Base-by-base conservation (phyloP, 2,113 vertebrate genomes). In the Typhlomys cinereus region DNA sequence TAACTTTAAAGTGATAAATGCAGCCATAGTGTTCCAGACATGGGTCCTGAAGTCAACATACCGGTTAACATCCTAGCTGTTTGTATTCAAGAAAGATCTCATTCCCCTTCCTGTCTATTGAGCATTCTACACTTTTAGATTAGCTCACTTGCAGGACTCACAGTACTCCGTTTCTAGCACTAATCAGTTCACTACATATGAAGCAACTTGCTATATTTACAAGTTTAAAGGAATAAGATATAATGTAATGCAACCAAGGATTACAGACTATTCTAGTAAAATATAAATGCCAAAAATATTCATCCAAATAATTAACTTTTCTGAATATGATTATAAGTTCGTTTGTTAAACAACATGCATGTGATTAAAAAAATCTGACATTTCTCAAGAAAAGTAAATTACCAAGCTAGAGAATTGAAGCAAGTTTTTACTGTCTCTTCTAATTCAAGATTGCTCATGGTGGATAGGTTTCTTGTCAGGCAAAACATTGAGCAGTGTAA, bases 41-140 rank as follows among this genome's bases (percentile, higher is more conserved):
- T 73, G 44, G 39, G 20, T 10, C 70, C 25, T 81, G 10, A 34
- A 48, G 29, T 4, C 29, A 48, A 29, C 66, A 75, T 57, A 89
- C 13, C 34, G 17, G 4, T 92, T 39, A 21, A 70, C 2, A 74
- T 92, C 48, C 7, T 59, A 64, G 0, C 41, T 64, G 5, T 52
- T 9, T 66, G 50, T 91, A 7, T 59, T 64, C 41, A 18, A 23
- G 20, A 4, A 85, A 80, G 73, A 84, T 44, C 2, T 29, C 67
- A 21, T 57, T 34, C 4, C 34, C 81, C 27, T 88, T 59, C 12
- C 4, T 79, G 11, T 1, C 76, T n/a, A n/a, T n/a, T 66, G 14
- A 61, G 12, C 21, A 86, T 91, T 76, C 10, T 92, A 4, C 78
- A 17, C n/a, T 17, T 90, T 91, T 91, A 84, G 86, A 57, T 84